Evolutionary conservation across 2,797 vertebrate genomes (phyloP), one percentile per base, ranked within the genome.

Genomic region (Phylloscopus collybita): DNA sequence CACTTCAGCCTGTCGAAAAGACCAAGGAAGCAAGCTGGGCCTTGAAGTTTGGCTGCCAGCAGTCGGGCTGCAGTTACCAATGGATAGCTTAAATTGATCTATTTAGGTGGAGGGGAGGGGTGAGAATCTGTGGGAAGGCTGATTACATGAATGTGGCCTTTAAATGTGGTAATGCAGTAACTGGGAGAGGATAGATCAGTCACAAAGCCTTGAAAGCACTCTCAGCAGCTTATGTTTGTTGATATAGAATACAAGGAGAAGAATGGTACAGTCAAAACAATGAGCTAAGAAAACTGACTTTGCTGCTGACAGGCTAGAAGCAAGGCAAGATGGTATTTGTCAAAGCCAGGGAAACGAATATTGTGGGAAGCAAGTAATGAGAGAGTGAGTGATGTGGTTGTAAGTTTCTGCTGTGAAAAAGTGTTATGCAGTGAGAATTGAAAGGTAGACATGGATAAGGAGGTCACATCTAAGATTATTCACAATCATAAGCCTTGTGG

Each of bases 211-310:
- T 91, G 86, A 69, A 92, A 92, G 54, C 36, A n/a, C 59, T 74
- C 61, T 51, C 60, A 93, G 59, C 62, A 95, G 89, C 79, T 95
- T 91, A 50, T 93, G 51, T 93, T 96, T 96, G 85, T 85, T 95
- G 78, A 84, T 91, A 62, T 12, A 69, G 59, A 71, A 66, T 50
- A 45, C 62, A 88, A 81, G 72, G 61, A 91, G 78, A 92, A 82
- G 81, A 93, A 89, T 90, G 54, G 57, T 51, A 65, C 26, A 84
- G 80, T 96, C 92, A 92, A 96, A 96, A 94, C 87, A 96, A 72
- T 23, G 73, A 88, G 80, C 87, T 94, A 81, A 91, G 85, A 81
- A 95, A 94, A 88, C 59, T 61, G 83, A 94, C 85, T 94, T 92
- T 86, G 82, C 69, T 84, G 73, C 57, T 95, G 92, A 95, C 95